Evolutionary conservation across 2,113 vertebrate genomes (phyloP), one percentile per base, ranked within the genome.

Genomic region (Megaleporinus macrocephalus): DNA sequence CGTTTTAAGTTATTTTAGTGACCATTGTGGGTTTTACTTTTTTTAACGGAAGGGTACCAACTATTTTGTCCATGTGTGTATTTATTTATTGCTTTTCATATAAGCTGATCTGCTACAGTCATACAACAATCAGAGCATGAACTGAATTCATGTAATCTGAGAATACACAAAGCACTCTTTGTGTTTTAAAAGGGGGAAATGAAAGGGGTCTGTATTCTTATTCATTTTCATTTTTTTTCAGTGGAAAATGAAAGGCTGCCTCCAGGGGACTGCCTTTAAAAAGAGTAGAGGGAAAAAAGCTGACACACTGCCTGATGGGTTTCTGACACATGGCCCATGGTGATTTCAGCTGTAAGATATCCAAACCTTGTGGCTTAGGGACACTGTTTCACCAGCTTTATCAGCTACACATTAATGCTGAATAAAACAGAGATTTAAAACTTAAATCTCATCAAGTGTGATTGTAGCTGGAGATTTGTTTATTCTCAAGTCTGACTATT

Each of bases 351-450:
- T 91, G 89, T 81, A 47, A 63, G 86, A 55, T 82, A 85, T 87
- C 89, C 89, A 90, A 89, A 81, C 77, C 89, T 89, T 7, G 3
- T 15, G 89, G 91, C 89, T 83, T 83, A 86, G 85, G 83, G 29
- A 47, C 57, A 62, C 62, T 81, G 49, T 41, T 57, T 76, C 36
- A 59, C 77, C 77, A 51, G 73, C 72, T 78, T 73, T 85, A 83
- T 75, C 41, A 68, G 86, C 81, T 86, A 84, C 87, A 66, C 0
- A 65, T 20, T 20, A 55, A 14, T 18, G 15, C 47, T 49, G 47
- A 49, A 49, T 49, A 49, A 49, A 49, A n/a, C n/a, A 14, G 47
- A 49, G 47, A 10, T 44, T 44, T 44, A n/a, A n/a, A n/a, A n/a
- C n/a, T n/a, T n/a, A n/a, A n/a, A n/a, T n/a, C n/a, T n/a, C n/a